Base-by-base conservation (phyloP, 2,797 vertebrate genomes). In the Sebastes itinus region DNA sequence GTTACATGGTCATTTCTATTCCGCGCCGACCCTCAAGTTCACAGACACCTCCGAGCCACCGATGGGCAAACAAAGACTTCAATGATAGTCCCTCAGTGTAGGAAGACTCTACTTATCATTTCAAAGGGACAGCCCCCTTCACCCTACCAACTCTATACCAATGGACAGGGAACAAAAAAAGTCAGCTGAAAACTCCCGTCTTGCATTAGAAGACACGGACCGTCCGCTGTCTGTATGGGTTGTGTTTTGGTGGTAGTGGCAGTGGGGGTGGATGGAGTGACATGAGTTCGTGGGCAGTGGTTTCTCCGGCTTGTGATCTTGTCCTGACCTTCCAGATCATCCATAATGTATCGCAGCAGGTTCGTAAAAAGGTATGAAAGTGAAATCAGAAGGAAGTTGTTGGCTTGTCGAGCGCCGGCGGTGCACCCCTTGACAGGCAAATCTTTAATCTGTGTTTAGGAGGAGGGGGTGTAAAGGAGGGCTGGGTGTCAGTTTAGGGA, bases 61-160 rank as follows among this genome's bases (percentile, higher is more conserved):
- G 82, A 89, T 86, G 85, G 79, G 80, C 87, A 92, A 95, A 94
- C 94, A 95, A 95, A 95, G 92, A 92, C 92, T 92, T 90, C 82
- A 89, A 90, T 94, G 92, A 85, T 90, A 90, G 87, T 93, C 91
- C 90, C 93, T 90, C 82, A 67, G 89, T 91, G 89, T 82, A 86
- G 90, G 88, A 92, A 93, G 88, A 89, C 79, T 86, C 84, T 92
- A 68, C 84, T 95, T 95, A 94, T 91, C 91, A 94, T 94, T 95
- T 95, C 93, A 95, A 95, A 95, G 93, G 82, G 84, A 93, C 88
- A 86, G 69, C 77, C 89, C 87, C 78, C 83, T 85, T 90, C 90
- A 90, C 88, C 89, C 82, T 81, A 75, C 86, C 84, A 49, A 89
- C 90, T 89, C 75, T 68, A 64, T 75, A 82, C 81, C 89, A 69